Conservation (phyloP, 2,888 invertebrate species). For the Leptinotarsa juncta region DNA sequence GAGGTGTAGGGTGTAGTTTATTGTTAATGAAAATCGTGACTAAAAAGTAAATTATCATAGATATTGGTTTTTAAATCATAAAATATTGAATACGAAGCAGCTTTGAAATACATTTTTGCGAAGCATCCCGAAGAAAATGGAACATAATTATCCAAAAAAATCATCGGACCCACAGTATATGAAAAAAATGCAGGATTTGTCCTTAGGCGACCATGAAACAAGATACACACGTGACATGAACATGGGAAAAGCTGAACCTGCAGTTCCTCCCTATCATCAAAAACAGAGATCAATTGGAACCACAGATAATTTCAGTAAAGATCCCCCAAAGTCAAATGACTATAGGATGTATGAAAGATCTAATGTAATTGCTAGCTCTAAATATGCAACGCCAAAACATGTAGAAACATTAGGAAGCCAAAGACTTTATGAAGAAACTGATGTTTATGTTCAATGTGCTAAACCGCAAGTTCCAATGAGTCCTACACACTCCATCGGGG, state of each 20-base stretch:
- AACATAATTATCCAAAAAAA: conserved; percentile 19
- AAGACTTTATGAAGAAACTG: conserved; percentile 61
- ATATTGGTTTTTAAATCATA: too few relatives aligned
- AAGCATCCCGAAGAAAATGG: conserved; percentile 20
- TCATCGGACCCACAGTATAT: conserved; percentile 56
- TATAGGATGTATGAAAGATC: conserved; percentile 77
- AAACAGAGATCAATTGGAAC: conserved; percentile 73
- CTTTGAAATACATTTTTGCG: background rate
- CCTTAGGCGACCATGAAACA: conserved; percentile 56
- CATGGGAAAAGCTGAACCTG: conserved; percentile 57
- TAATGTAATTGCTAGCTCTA: conserved; percentile 81
- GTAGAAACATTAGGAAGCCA: conserved; percentile 72
- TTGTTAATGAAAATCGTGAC: too few relatives aligned
- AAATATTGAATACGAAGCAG: too few relatives aligned
- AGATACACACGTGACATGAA: conserved; percentile 63
- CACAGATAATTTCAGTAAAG: conserved; percentile 75
- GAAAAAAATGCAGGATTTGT: conserved; percentile 61
- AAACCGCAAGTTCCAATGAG: conserved; percentile 65
- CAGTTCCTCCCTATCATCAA: conserved; percentile 54
- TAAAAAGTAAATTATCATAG: too few relatives aligned
- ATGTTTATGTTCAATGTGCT: conserved; percentile 65
- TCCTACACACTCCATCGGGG: conserved; percentile 72
- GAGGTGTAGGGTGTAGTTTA: too few relatives aligned
- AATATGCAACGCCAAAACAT: conserved; percentile 81
- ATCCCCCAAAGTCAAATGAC: conserved; percentile 62